These are phyloP conservation scores for Oriolus oriolus DNA, from an alignment of 2,113 vertebrate species.

Conservation along the genomic window DNA sequence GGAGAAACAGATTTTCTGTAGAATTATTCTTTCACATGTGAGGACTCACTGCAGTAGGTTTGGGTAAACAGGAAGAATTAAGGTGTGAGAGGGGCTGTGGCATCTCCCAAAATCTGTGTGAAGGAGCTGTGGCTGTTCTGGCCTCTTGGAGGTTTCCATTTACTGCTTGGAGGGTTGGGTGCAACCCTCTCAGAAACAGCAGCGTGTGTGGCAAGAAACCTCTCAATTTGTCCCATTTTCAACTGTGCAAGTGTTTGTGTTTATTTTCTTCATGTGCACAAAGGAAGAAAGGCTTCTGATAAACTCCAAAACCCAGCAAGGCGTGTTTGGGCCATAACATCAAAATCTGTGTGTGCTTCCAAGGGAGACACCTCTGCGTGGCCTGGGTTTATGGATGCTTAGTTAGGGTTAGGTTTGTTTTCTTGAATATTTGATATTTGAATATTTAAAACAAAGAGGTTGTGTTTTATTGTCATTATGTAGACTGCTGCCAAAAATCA, in stretches of 20 bases:
- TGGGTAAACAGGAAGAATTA: neutral
- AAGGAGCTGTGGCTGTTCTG: neutral
- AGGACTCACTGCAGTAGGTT: neutral
- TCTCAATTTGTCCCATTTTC: neutral
- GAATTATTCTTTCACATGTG: neutral
- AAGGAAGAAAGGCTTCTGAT: neutral
- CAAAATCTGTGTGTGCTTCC: neutral
- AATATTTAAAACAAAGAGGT: neutral
- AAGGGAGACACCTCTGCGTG: neutral
- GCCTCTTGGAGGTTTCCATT: neutral
- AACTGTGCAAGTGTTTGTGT: fast-evolving
- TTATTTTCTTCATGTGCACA: neutral
- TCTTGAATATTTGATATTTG: neutral
- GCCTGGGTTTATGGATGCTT: neutral
- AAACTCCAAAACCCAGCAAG: neutral
- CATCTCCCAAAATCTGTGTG: neutral
- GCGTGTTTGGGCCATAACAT: fast-evolving
- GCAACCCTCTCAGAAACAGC: neutral
- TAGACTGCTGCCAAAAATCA: neutral
- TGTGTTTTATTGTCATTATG: neutral
- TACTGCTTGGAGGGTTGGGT: neutral
- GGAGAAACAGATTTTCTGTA: neutral
- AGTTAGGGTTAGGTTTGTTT: neutral
- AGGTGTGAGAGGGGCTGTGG: neutral
- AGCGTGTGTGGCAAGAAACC: neutral